A percentile compares a stretch with the other conserved stretches of the same genome.
Conservation (phyloP, 2,888 invertebrate genomes). For the Globia sparganii region DNA sequence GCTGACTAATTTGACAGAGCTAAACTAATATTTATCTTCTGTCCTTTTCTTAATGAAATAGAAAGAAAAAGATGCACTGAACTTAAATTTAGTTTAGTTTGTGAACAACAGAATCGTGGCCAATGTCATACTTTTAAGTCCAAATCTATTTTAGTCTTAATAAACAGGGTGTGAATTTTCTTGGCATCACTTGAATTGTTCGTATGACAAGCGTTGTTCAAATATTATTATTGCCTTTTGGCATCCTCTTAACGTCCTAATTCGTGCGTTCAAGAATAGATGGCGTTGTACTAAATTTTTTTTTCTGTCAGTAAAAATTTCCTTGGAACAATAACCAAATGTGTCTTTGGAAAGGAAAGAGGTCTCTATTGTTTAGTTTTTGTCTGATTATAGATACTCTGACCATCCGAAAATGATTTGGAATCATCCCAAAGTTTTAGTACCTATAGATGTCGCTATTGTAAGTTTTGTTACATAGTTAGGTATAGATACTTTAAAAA, state of each 20-base stretch:
- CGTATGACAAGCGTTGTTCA: background rate
- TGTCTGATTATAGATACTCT: background rate
- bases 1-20: too few relatives aligned
- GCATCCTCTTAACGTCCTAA: background rate
- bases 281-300: constrained; percentile 26
- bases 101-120: too few relatives aligned
- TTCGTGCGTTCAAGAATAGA: constrained; percentile 9
- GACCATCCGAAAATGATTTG: background rate
- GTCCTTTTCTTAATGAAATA: too few relatives aligned
- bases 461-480: background rate
- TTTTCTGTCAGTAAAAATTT: background rate
- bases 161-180: constrained; percentile 20
- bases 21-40: too few relatives aligned
- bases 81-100: too few relatives aligned
- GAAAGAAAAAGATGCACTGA: too few relatives aligned
- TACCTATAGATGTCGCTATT: constrained; percentile 23
- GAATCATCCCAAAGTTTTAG: background rate
- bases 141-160: constrained; percentile 30
- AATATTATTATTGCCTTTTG: constrained; percentile 3
- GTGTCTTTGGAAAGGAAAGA: background rate
- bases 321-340: background rate
- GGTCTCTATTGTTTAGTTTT: background rate
- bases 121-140: constrained; percentile 21
- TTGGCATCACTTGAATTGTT: constrained; percentile 38
- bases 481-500: background rate